Evolutionary conservation across 1,140 invertebrate species (phyloP), one percentile per base, ranked within the genome.

Genomic region (Trichoplusia ni): DNA sequence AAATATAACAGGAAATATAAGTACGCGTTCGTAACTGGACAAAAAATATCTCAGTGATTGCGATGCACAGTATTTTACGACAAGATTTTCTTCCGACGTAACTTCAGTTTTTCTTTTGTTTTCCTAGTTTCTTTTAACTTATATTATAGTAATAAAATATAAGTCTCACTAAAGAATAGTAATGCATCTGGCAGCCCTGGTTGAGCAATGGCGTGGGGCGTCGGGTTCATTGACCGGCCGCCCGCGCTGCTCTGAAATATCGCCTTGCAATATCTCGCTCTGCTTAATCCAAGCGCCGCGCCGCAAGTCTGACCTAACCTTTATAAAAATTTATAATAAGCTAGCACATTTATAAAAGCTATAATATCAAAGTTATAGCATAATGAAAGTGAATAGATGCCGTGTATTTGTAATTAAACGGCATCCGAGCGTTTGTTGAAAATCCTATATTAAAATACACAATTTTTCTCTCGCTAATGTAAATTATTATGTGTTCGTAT

Each of bases 171-270:
- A 56, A 31, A 42, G 19, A 9, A 42, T 42, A 29, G 4, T 29
- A 58, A 31, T 18, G 13, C 27, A 53, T 66, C 51, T 60, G 74
- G 56, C 79, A 87, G 64, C 82, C 79, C 81, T 84, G 53, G 27
- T 18, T 37, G 40, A 62, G 63, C 40, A 49, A 58, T 67, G 73
- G 72, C 76, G 71, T 75, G 79, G 79, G 81, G 70, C 73, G 67
- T 31, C 62, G 67, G 61, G 84, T 79, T 85, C 84, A 71, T 64
- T 73, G 85, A 85, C 82, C 83, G 73, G 68, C 72, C 76, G 81
- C 72, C 74, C 74, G 75, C 71, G 72, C 75, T 66, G 69, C 68
- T 73, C 74, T 77, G 73, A 76, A 82, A 83, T 80, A 83, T 75
- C 77, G 77, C 75, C 63, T 73, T 64, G 79, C 81, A 77, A 84